Percentiles rank a stretch among this genome's conserved stretches.
Conservation (phyloP, 2,888 invertebrate species). For the Ophion obscuratus region DNA sequence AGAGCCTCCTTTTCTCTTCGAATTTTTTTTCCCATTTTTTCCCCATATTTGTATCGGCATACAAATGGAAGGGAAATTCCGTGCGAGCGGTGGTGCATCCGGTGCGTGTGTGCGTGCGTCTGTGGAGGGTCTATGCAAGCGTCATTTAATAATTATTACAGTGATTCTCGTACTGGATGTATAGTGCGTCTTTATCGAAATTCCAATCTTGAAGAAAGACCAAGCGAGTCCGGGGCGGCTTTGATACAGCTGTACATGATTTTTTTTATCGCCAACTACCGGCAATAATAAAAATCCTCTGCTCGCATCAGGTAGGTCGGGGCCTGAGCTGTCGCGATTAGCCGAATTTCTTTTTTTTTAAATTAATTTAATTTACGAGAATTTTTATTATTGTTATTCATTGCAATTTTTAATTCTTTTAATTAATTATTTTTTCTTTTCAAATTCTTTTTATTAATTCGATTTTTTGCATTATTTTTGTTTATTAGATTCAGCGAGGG, state of each 20-base stretch:
- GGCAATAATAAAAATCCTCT: neutral
- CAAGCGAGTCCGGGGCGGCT: neutral
- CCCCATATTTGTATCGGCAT: conserved; percentile 27
- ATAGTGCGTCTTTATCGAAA: conserved; percentile 25
- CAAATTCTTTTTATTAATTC: neutral
- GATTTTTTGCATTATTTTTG: neutral
- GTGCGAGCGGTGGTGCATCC: conserved; percentile 55
- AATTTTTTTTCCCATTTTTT: neutral
- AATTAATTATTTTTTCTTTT: too few species aligned
- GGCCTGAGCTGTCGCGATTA: neutral
- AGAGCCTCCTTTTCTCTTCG: conserved; percentile 34
- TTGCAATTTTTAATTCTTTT: neutral
- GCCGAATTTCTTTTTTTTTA: neutral
- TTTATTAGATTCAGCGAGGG: neutral
- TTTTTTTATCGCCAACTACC: neutral
- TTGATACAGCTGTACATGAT: neutral
- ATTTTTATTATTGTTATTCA: neutral
- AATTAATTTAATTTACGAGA: neutral
- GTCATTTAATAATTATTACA: conserved; percentile 50
- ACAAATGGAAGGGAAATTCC: conserved; percentile 58
- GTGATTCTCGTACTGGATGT: conserved; percentile 17
- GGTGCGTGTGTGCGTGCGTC: conserved; percentile 54
- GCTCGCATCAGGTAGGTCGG: neutral
- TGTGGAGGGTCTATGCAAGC: conserved; percentile 30
- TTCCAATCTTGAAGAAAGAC: conserved; percentile 28